Evolutionary conservation across 2,888 invertebrate species (phyloP).

Genomic region (Conistra vaccinii): DNA sequence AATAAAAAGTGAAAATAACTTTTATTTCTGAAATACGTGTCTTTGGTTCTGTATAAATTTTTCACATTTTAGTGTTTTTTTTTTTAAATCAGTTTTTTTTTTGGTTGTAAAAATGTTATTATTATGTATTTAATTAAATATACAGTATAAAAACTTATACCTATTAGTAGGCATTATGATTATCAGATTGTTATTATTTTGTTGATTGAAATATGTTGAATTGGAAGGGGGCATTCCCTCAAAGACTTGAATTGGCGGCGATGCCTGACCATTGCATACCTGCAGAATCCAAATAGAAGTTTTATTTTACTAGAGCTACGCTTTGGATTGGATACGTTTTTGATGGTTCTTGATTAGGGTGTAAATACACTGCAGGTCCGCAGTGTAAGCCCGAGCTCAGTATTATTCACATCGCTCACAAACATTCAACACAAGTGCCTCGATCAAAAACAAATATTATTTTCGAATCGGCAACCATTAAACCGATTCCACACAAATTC

Average conservation of each 20-base stretch:
- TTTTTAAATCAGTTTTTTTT: no score
- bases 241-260: not conserved
- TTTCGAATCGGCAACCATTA: constrained; percentile 54
- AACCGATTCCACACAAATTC: constrained; percentile 52
- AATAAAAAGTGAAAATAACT: no score
- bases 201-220: not conserved
- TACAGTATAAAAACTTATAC: no score
- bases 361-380: not conserved
- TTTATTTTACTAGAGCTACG: not conserved
- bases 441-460: constrained; percentile 55
- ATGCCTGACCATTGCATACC: not conserved
- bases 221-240: not conserved
- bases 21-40: no score
- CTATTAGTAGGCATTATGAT: no score
- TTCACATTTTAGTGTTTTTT: no score
- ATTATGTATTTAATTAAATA: no score
- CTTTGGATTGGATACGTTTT: not conserved
- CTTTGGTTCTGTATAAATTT: no score
- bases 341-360: not conserved
- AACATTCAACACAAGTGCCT: constrained; percentile 46
- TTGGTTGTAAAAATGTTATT: no score
- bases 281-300: not conserved
- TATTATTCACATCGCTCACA: constrained; percentile 27
- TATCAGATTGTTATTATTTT: no score
- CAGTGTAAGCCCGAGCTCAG: not conserved